A percentile compares a stretch with the other conserved stretches of the same genome.
Evolutionary conservation across 2,797 vertebrate genomes (phyloP).

Genomic region (Melopsittacus undulatus): DNA sequence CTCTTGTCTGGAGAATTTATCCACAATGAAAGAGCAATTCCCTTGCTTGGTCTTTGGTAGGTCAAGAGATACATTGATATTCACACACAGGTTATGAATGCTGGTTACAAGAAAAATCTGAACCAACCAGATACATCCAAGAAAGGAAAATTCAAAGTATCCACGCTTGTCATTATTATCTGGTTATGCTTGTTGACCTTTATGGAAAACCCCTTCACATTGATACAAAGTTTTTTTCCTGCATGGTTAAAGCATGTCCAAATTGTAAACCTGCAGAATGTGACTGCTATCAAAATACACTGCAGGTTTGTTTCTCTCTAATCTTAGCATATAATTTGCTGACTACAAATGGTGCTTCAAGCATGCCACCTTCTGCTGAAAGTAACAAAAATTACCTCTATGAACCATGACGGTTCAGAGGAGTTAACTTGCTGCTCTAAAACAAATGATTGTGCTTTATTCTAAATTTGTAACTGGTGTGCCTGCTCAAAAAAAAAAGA

Average conservation of each 20-base stretch:
- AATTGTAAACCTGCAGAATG: background rate
- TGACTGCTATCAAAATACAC: background rate
- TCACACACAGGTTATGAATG: background rate
- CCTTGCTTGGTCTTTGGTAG: conserved; percentile 47
- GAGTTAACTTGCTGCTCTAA: background rate
- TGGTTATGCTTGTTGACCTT: background rate
- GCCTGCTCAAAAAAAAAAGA: background rate
- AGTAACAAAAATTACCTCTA: background rate
- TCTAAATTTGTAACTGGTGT: background rate
- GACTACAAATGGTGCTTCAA: conserved; percentile 1
- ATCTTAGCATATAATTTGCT: background rate
- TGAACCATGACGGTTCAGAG: background rate
- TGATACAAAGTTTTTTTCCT: background rate
- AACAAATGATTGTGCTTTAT: background rate
- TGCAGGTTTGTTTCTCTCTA: background rate
- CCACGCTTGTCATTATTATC: background rate
- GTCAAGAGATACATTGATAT: background rate
- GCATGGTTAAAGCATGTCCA: background rate
- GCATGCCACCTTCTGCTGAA: conserved; percentile 26
- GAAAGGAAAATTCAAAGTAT: background rate
- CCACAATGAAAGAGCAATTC: background rate
- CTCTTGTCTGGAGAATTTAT: background rate
- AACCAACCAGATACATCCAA: background rate
- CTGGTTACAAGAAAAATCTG: background rate
- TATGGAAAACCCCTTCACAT: background rate